A percentile compares a stretch with the other conserved stretches of the same genome.
Conservation (phyloP, 2,113 vertebrate genomes). For the Gallinago paraguaiae region DNA sequence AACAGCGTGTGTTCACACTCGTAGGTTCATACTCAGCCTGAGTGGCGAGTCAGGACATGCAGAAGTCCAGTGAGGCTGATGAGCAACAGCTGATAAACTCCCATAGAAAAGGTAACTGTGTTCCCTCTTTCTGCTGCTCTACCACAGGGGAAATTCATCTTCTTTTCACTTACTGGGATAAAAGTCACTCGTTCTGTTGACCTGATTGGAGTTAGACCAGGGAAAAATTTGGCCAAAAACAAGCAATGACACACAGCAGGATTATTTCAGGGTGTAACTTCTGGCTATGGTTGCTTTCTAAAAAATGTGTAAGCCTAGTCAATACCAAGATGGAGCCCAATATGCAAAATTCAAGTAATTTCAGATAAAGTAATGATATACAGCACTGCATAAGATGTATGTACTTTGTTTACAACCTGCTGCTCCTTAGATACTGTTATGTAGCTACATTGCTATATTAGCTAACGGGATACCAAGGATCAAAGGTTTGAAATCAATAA, state of each 20-base stretch:
- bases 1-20: neutral
- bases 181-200: neutral
- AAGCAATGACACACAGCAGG: neutral
- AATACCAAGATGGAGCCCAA: neutral
- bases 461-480: neutral
- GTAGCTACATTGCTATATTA: neutral
- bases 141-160: neutral
- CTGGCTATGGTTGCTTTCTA: neutral
- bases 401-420: neutral
- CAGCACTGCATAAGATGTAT: neutral
- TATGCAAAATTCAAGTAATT: neutral
- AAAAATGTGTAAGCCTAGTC: neutral
- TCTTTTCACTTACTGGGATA: neutral
- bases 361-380: neutral
- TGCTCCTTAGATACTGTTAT: neutral
- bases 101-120: neutral
- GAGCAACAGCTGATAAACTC: neutral
- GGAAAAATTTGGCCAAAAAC: neutral
- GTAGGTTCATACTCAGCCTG: neutral
- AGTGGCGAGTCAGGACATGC: neutral
- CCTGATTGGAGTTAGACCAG: neutral
- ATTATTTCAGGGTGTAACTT: slow-evolving; percentile 15
- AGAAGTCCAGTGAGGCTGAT: neutral
- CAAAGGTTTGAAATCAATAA: slow-evolving; percentile 23
- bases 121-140: neutral